Base-by-base conservation (phyloP, 2,113 vertebrate species). In the Miniopterus natalensis region DNA sequence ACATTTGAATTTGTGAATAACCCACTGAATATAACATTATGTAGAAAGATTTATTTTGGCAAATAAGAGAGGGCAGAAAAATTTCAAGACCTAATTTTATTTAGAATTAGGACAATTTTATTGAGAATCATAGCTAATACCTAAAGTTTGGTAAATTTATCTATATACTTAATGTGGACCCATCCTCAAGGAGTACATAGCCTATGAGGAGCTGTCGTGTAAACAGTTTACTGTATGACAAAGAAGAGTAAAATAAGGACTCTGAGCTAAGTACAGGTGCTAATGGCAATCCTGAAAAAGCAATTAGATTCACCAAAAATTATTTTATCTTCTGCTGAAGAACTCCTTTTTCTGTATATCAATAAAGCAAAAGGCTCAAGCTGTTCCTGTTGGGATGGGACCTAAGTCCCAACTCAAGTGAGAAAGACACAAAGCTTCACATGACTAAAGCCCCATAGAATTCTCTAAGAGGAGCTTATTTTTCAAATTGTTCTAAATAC, bases 401-500 rank as follows among this genome's bases (percentile, higher is more conserved):
- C 42, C 18, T 31, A 84, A 49, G 42, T 66, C 9, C 13, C 87
- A 61, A 70, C 18, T 61, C 10, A 47, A 74, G 8, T 23, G 63
- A 70, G 23, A 79, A 65, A 65, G 55, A 65, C 27, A 11, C 2
- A 55, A 51, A 45, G 45, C 57, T 65, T 65, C 57, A 20, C 6
- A 83, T 15, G 27, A 27, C 40, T 5, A 8, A n/a, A 65, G 31
- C 49, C 13, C 45, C 17, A 70, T 2, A 45, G 61, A 93, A 68
- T 63, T 92, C 63, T 83, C 63, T 42, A 25, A 36, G 12, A 84
- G 42, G 21, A 91, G 25, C 36, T 57, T 65, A 36, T 40, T 93
- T 87, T 97, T 84, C 78, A 90, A 47, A 86, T 49, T 65, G 20
- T 23, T 90, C 71, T 88, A 95, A 84, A 90, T 40, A 80, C 23